Base-by-base conservation (phyloP, 2,888 invertebrate genomes). In the Julus scandinavius region DNA sequence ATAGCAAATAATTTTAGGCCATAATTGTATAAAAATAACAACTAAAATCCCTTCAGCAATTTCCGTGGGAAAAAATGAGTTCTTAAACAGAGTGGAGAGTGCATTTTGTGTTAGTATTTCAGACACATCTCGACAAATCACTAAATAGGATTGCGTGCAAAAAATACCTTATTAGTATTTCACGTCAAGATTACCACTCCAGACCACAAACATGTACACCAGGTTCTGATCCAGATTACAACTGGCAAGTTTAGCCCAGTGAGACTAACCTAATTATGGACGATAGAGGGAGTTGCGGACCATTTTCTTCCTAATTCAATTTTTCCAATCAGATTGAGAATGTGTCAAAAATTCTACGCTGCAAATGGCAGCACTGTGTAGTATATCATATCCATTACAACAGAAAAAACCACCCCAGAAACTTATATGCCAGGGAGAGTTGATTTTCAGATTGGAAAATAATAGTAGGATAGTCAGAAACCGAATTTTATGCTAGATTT, bases 121-220 rank as follows among this genome's bases (percentile, higher is more conserved):
- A 29, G 72, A 72, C 72, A 29, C 72, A 72, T 72, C 72, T 72
- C 72, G n/a, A 11, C 72, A 72, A 72, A 72, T 72, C 72, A 72
- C 72, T 72, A 72, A 72, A 72, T 72, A 72, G 72, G 72, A 72
- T 72, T 72, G 72, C 29, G 72, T 72, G 72, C 72, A 72, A 72
- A 29, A 72, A 72, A 20, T 29, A 20, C 72, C 72, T 72, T 72
- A 72, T 72, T 72, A 72, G 72, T 72, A 72, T 72, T 72, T 29
- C 72, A 72, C 72, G 72, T 72, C 72, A 72, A 29, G 72, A 29
- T 72, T 72, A 29, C 20, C 29, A 72, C 72, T 72, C 29, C 72
- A 72, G 7, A 72, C 72, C 29, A 72, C 72, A 72, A 72, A 72
- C 29, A 20, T 29, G 20, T 15, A 20, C 29, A 29, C 54, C 72